Evolutionary conservation across 2,888 invertebrate species (phyloP), one percentile per base, ranked within the genome.

Genomic region (Eutolmus rufibarbis): DNA sequence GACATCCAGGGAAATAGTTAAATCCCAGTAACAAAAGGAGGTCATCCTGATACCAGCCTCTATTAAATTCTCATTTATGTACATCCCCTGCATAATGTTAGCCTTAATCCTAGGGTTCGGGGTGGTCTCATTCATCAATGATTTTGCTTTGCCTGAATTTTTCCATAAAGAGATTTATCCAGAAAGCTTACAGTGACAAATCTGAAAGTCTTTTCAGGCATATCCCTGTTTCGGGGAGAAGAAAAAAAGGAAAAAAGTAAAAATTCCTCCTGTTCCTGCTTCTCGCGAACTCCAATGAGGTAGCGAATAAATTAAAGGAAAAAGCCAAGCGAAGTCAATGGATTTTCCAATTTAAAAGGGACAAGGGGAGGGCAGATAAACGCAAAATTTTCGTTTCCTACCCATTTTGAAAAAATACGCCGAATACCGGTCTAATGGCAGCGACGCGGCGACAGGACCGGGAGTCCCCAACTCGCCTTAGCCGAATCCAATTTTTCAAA

Each of bases 131-230:
- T 84, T 84, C 82, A 84, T 84, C 82, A 84, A 84, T 84, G 66
- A 40, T 66, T 84, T 40, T 66, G 79, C 82, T 84, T 66, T 7
- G 23, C 66, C 40, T 84, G 66, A 66, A 84, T 66, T 84, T 84
- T 84, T 84, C 82, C 82, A 84, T 66, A 84, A 84, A 19, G 40
- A 66, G 82, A 84, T 84, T 84, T 84, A 37, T 37, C 28, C 66
- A 40, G 37, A 66, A 66, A 84, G 37, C 82, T 57, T 37, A 40
- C 57, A 84, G 37, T 84, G 82, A 84, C 66, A 84, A 66, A 37
- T 66, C 16, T 84, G 23, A 40, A 66, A 23, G 40, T 37, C 57
- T 66, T 66, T 12, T 23, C 31, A 14, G 31, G 31, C 46, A 66
- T 66, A 40, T 9, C 56, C 66, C 14, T 4, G 9, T 3, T 23